Base-by-base conservation (phyloP, 2,113 vertebrate genomes). In the Pleuronectes platessa region DNA sequence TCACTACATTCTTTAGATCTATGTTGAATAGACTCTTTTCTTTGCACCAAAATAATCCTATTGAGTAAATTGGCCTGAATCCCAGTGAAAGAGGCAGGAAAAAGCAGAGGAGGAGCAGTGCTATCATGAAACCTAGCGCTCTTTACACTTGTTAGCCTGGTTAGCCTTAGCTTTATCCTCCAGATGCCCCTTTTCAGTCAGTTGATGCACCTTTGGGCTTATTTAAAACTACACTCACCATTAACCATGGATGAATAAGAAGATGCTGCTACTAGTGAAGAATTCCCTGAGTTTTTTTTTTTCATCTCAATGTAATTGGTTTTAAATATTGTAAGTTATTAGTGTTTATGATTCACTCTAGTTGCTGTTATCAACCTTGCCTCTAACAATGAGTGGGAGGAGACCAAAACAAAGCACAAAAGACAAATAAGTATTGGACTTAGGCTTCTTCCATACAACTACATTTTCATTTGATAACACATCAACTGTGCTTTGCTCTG, bases 1-100 rank as follows among this genome's bases (percentile, higher is more conserved):
- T 59, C 68, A 67, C 1, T 55, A 49, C 21, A 59, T 70, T 68
- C 61, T 84, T 70, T 15, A 71, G 73, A n/a, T 37, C 11, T 31
- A 14, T 59, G 17, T 42, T 61, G 66, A 51, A 55, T 11, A 56
- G 71, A 71, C 26, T 35, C 13, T 5, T 59, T 60, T 31, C 37
- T 24, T 26, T 61, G 3, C 11, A 24, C 37, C 12, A 40, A 68
- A 64, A 61, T 81, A 71, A 75, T 63, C 56, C 61, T 49, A 23
- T 62, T 78, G 51, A 59, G 7, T 1, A n/a, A n/a, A 20, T 45
- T 40, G 35, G 37, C 37, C n/a, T 26, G 42, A 37, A 37, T 35
- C 40, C 10, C n/a, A 54, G 18, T 11, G 18, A 40, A 40, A 67
- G 23, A 9, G 13, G 14, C 13, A 31, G 31, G 31, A 31, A 31